Evolutionary conservation across 2,888 invertebrate genomes (phyloP).

Genomic region (Tanypteryx hageni): DNA sequence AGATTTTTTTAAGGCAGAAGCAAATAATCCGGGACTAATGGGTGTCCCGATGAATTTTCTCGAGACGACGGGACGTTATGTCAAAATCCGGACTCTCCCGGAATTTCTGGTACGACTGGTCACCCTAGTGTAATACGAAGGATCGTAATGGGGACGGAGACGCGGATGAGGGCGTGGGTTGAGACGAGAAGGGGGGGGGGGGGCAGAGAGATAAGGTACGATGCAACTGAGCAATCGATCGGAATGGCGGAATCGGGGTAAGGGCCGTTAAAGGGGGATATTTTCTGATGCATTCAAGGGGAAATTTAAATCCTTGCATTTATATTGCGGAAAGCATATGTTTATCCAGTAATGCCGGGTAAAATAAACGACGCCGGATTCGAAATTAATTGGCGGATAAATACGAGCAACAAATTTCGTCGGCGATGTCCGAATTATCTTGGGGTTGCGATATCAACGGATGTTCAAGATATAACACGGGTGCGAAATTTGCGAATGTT

Average conservation of each 20-base stretch:
- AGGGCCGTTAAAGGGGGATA: conserved; percentile 24
- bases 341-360: neutral
- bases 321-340: neutral
- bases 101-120: too few species aligned
- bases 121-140: too few species aligned
- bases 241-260: neutral
- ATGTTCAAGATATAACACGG: too few species aligned
- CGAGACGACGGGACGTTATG: too few species aligned
- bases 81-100: too few species aligned
- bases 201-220: neutral
- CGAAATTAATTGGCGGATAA: neutral
- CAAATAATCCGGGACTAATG: too few species aligned
- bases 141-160: neutral
- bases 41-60: too few species aligned
- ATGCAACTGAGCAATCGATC: conserved; percentile 25
- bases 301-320: neutral
- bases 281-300: neutral
- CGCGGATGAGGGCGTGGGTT: neutral
- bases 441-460: neutral
- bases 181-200: neutral
- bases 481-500: too few species aligned
- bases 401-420: neutral
- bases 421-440: neutral
- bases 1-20: too few species aligned
- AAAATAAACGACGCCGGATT: neutral